Conservation (phyloP, 1,140 invertebrate species). For the Panagrolaimus sp. region DNA sequence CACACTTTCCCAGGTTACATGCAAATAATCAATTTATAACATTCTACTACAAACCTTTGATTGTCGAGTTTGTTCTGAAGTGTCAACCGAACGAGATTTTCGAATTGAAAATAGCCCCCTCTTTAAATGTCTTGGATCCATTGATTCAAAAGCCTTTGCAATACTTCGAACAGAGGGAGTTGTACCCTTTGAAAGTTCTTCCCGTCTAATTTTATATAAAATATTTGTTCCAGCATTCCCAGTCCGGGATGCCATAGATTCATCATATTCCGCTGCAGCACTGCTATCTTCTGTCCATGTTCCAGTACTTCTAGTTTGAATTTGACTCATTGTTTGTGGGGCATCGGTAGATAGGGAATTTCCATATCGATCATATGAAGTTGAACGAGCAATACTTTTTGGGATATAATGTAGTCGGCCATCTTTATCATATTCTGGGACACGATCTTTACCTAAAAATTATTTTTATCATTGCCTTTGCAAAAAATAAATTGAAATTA, state of each 20-base stretch:
- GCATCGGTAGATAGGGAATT: neutral
- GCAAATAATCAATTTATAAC: too few species aligned
- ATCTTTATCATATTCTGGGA: conserved; percentile 38
- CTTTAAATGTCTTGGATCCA: conserved; percentile 37
- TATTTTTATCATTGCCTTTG: neutral
- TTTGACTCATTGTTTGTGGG: neutral
- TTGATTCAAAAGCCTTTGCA: conserved; percentile 49
- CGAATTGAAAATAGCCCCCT: conserved; percentile 47
- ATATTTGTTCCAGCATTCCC: conserved; percentile 50
- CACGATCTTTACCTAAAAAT: conserved; percentile 32
- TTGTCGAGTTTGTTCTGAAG: conserved; percentile 6
- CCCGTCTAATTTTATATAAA: conserved; percentile 54
- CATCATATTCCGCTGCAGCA: conserved; percentile 20
- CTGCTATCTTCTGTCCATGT: conserved; percentile 29
- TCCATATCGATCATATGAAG: conserved; percentile 30
- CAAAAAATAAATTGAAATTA: neutral
- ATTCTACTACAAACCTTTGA: neutral
- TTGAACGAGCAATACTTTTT: conserved; percentile 29
- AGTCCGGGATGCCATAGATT: conserved; percentile 16
- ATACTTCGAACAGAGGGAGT: conserved; percentile 47
- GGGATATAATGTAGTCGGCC: conserved; percentile 43
- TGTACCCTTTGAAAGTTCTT: conserved; percentile 51
- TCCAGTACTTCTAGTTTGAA: conserved; percentile 34
- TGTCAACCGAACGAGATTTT: conserved; percentile 46
- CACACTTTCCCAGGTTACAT: too few species aligned